Evolutionary conservation across 2,888 invertebrate genomes (phyloP).

Genomic region (Idaea dimidiata): DNA sequence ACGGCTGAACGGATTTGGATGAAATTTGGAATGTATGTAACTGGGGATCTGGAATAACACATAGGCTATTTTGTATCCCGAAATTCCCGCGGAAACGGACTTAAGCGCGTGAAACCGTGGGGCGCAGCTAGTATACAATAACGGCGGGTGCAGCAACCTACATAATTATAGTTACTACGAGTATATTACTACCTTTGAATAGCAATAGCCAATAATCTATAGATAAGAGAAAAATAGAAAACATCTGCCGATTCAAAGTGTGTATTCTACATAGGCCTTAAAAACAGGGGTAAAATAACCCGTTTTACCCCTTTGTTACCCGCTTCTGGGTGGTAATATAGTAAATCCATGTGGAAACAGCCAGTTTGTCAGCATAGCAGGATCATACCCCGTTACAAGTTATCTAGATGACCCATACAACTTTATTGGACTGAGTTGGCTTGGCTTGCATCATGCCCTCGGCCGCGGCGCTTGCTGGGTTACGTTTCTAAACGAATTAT

Average conservation of each 20-base stretch:
- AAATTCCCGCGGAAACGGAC: too few relatives aligned
- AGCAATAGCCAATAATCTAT: too few relatives aligned
- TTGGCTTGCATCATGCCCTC: constrained; percentile 2
- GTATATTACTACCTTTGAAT: too few relatives aligned
- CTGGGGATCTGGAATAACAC: too few relatives aligned
- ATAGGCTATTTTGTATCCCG: too few relatives aligned
- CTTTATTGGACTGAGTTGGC: constrained; percentile 22
- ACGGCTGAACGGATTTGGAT: too few relatives aligned
- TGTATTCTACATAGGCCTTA: neutral
- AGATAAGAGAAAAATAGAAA: too few relatives aligned
- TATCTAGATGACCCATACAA: constrained; percentile 38
- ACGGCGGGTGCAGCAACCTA: too few relatives aligned
- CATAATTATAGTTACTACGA: too few relatives aligned
- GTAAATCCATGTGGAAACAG: constrained; percentile 40
- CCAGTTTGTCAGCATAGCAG: constrained; percentile 37
- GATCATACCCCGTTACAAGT: constrained; percentile 31
- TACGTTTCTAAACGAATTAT: neutral
- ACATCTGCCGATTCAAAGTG: neutral
- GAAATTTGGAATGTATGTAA: too few relatives aligned
- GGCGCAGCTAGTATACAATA: too few relatives aligned
- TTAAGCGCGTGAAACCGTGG: too few relatives aligned
- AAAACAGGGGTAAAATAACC: constrained; percentile 16
- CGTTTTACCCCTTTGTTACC: constrained; percentile 15
- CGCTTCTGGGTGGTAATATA: constrained; percentile 20
- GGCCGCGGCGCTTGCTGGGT: neutral